Conservation (phyloP, 2,113 vertebrate genomes). For the Sebastes fasciatus region DNA sequence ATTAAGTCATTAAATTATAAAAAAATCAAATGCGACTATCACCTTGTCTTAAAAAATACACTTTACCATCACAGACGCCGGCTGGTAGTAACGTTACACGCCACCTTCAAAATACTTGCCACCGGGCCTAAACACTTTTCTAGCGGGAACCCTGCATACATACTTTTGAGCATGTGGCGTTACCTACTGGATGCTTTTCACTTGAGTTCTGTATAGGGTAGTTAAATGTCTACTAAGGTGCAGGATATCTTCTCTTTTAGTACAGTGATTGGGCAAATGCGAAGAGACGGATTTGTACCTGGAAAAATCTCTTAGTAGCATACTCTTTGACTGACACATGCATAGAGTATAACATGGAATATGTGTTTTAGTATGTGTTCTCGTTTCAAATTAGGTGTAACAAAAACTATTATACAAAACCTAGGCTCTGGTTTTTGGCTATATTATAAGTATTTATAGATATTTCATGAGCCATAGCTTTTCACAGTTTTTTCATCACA, state of each 20-base stretch:
- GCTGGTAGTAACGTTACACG: too few species aligned
- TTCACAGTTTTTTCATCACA: conserved; percentile 76
- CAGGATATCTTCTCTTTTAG: neutral
- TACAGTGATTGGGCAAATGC: neutral
- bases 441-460: conserved; percentile 70
- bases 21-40: too few species aligned
- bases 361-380: conserved; percentile 46
- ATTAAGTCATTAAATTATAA: too few species aligned
- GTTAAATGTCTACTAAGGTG: neutral
- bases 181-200: neutral
- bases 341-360: conserved; percentile 16
- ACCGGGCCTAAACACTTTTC: too few species aligned
- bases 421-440: conserved; percentile 39
- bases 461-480: conserved; percentile 68
- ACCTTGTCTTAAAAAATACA: too few species aligned
- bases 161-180: neutral
- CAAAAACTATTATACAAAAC: conserved; percentile 55
- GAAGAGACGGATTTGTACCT: neutral
- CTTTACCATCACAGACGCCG: too few species aligned
- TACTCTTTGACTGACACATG: conserved; percentile 50
- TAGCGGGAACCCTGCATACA: neutral
- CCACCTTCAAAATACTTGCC: too few species aligned
- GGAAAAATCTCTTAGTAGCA: neutral
- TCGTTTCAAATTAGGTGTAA: conserved; percentile 62
- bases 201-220: neutral